A percentile compares a stretch with the other conserved stretches of the same genome.
phyloP scores from a whole-genome alignment of 2,888 invertebrate genomes.

The Papilio demoleus region DNA sequence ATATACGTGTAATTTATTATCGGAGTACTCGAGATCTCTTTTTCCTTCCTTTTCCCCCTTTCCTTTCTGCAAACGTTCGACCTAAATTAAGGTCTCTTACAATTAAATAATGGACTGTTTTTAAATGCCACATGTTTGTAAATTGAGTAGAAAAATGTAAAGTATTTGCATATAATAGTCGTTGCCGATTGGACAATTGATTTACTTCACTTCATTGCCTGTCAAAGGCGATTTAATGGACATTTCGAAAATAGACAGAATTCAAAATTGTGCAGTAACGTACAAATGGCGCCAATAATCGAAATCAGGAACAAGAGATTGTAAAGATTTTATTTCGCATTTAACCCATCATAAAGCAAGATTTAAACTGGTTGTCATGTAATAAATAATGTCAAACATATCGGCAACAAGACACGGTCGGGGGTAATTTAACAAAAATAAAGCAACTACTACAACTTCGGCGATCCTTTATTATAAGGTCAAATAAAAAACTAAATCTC shows the following conservation, averaged over 20 bases:
- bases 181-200: too few relatives aligned
- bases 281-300: conserved; percentile 62
- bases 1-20: conserved; percentile 56
- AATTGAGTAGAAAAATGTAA: background rate
- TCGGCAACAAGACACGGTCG: conserved; percentile 27
- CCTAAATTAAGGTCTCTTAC: conserved; percentile 54
- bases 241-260: background rate
- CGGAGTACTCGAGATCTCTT: conserved; percentile 48
- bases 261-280: conserved; percentile 36
- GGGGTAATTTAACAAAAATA: conserved; percentile 22
- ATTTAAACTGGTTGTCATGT: conserved; percentile 59
- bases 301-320: conserved; percentile 61
- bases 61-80: conserved; percentile 53
- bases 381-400: conserved; percentile 50
- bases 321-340: conserved; percentile 68
- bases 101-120: conserved; percentile 42
- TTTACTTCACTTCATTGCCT: background rate
- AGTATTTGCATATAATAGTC: too few relatives aligned
- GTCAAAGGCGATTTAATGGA: too few relatives aligned
- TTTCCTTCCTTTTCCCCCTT: background rate
- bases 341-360: conserved; percentile 64
- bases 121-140: background rate
- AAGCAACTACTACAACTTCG: background rate
- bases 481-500: background rate
- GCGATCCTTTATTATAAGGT: background rate